Percentiles rank a stretch among this genome's conserved stretches.
Evolutionary conservation across 2,888 invertebrate genomes (phyloP).

Genomic region (Pterostichus madidus): DNA sequence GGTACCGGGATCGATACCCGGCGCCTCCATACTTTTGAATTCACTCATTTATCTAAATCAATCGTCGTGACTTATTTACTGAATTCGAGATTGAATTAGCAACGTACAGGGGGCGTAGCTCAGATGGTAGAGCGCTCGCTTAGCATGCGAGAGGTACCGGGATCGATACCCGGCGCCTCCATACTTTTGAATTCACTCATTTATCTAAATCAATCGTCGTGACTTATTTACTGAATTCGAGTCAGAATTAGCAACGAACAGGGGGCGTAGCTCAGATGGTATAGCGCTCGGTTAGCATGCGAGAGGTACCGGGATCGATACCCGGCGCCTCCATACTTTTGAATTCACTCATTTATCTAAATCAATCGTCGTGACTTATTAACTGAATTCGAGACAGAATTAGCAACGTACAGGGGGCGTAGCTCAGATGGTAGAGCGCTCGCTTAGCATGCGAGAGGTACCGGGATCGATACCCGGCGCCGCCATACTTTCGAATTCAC

Average conservation of each 20-base stretch:
- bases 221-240: too few relatives aligned
- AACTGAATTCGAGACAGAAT: too few relatives aligned
- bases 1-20: constrained; percentile 80
- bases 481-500: constrained; percentile 74
- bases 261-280: too few relatives aligned
- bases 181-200: too few relatives aligned
- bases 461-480: constrained; percentile 79
- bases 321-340: constrained; percentile 77
- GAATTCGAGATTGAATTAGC: too few relatives aligned
- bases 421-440: constrained; percentile 81
- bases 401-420: constrained; percentile 75
- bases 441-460: constrained; percentile 81
- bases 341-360: too few relatives aligned
- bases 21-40: constrained; percentile 75
- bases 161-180: constrained; percentile 78
- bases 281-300: constrained; percentile 81
- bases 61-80: too few relatives aligned
- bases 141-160: constrained; percentile 81
- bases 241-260: too few relatives aligned
- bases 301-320: constrained; percentile 81
- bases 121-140: constrained; percentile 81
- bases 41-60: too few relatives aligned
- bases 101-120: constrained; percentile 77
- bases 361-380: too few relatives aligned
- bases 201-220: too few relatives aligned